Conservation (phyloP, 2,888 invertebrate species). For the Cephonodes hylas region DNA sequence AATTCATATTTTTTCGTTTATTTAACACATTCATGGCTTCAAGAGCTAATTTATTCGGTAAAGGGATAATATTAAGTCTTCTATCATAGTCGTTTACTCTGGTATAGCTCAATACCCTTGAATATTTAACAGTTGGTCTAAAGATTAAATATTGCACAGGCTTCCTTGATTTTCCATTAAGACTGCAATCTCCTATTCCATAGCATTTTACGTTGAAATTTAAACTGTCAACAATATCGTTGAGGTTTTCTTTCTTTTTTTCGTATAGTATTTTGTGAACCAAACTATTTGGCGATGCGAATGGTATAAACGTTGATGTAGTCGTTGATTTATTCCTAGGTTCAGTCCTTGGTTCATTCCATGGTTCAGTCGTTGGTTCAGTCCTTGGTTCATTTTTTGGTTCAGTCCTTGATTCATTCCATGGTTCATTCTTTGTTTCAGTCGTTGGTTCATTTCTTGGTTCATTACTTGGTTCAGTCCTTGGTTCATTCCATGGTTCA, state of each 20-base stretch:
- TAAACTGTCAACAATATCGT: slow-evolving; percentile 6
- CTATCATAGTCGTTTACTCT: background rate
- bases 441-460: too few relatives aligned
- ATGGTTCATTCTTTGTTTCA: too few relatives aligned
- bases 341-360: too few relatives aligned
- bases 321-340: too few relatives aligned
- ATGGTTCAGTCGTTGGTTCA: too few relatives aligned
- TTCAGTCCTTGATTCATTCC: too few relatives aligned
- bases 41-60: slow-evolving; percentile 4
- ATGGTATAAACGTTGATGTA: too few relatives aligned
- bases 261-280: too few relatives aligned
- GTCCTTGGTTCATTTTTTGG: too few relatives aligned
- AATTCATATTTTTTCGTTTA: background rate
- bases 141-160: background rate
- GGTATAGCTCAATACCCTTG: background rate
- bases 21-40: background rate
- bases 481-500: too few relatives aligned
- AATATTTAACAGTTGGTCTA: background rate
- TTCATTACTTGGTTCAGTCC: too few relatives aligned
- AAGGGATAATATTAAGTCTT: background rate
- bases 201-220: slow-evolving; percentile 7
- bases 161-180: background rate
- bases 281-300: background rate
- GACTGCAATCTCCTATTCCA: background rate
- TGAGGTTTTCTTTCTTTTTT: slow-evolving; percentile 1